phyloP scores from a whole-genome alignment of 2,797 vertebrate species.

The Argya squamiceps region DNA sequence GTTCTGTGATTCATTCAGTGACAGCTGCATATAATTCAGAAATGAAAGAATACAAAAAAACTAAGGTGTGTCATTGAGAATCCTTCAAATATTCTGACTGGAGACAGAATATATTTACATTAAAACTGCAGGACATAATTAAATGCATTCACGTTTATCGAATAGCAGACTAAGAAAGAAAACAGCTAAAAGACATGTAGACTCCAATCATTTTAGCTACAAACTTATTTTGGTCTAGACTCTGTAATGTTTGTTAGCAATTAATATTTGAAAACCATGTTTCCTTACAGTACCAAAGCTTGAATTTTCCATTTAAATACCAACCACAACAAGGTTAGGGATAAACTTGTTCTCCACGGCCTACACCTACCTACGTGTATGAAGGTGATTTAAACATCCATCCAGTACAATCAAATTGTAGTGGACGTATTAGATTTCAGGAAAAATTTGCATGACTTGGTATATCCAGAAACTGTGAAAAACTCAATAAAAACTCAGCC shows the following conservation, averaged over 20 bases:
- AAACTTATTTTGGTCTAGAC: constrained; percentile 43
- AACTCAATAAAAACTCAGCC: rapidly evolving
- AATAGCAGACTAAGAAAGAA: neutral
- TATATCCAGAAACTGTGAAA: neutral
- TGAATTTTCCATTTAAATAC: neutral
- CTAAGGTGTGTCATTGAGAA: neutral
- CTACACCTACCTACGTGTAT: neutral
- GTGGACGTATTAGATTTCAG: neutral
- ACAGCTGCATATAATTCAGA: constrained; percentile 23
- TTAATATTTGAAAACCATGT: neutral
- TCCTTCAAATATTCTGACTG: neutral
- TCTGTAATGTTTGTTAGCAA: neutral
- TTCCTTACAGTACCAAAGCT: neutral
- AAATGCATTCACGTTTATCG: neutral
- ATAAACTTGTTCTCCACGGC: neutral
- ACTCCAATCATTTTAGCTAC: constrained; percentile 6
- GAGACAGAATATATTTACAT: constrained; percentile 55
- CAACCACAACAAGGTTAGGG: neutral
- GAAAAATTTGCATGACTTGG: neutral
- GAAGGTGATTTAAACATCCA: neutral
- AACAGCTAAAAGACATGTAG: neutral
- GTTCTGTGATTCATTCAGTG: neutral
- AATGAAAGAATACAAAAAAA: constrained; percentile 49
- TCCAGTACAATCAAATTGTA: neutral
- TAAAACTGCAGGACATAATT: constrained; percentile 18